Evolutionary conservation across 2,797 vertebrate species (phyloP).

Genomic region (Anisognathus igniventris): DNA sequence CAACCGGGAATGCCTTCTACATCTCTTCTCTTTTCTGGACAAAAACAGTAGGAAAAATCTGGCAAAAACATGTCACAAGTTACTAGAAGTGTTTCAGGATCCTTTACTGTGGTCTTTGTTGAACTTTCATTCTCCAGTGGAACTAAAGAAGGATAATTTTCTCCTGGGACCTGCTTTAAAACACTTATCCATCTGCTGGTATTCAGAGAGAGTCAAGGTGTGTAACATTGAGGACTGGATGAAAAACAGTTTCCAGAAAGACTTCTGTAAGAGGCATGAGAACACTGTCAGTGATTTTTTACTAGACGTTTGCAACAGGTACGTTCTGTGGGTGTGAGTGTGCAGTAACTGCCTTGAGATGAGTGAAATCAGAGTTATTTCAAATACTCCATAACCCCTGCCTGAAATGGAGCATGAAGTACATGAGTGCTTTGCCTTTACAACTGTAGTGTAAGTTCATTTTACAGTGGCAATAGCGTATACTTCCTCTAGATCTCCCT

Average conservation of each 20-base stretch:
- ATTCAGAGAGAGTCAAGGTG: conserved; percentile 89
- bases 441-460: neutral
- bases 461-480: neutral
- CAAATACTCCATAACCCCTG: neutral
- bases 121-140: conserved; percentile 81
- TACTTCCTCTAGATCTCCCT: neutral
- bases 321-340: conserved; percentile 27
- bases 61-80: conserved; percentile 80
- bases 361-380: neutral
- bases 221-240: conserved; percentile 94
- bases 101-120: conserved; percentile 85
- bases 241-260: conserved; percentile 88
- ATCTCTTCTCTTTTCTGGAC: conserved; percentile 93
- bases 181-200: conserved; percentile 86
- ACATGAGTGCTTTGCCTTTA: neutral
- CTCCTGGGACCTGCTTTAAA: conserved; percentile 85
- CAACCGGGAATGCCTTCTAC: conserved; percentile 88
- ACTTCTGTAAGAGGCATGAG: conserved; percentile 87
- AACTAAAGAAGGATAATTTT: conserved; percentile 87
- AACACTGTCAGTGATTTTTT: conserved; percentile 84
- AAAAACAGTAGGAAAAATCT: conserved; percentile 84
- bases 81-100: conserved; percentile 84
- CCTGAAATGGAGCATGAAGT: neutral
- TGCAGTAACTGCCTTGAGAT: neutral
- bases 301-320: conserved; percentile 80